Percentiles rank a stretch among this genome's conserved stretches.
phyloP scores from a whole-genome alignment of 2,113 vertebrate genomes.

The Charina bottae region DNA sequence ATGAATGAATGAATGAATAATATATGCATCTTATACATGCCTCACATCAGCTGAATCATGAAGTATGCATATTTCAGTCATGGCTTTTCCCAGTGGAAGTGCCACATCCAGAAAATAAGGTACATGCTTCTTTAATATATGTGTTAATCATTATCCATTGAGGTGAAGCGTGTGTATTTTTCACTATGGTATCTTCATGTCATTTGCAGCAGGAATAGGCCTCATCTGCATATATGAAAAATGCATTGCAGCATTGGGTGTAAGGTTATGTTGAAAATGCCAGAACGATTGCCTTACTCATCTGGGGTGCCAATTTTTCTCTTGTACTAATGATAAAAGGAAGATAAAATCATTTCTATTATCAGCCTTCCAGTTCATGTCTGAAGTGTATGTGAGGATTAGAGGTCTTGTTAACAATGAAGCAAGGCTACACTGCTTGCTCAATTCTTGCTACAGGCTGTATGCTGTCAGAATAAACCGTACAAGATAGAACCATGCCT shows the following conservation, averaged over 20 bases:
- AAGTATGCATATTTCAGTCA: neutral
- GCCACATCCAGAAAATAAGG: neutral
- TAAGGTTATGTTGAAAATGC: neutral
- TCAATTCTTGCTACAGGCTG: neutral
- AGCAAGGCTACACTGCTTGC: neutral
- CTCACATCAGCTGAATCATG: neutral
- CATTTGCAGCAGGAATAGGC: neutral
- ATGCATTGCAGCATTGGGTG: neutral
- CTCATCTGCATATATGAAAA: neutral
- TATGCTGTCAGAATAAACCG: constrained; percentile 22
- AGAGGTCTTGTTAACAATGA: constrained; percentile 3
- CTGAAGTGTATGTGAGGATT: constrained; percentile 8
- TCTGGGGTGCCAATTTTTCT: constrained; percentile 2
- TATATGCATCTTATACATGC: neutral
- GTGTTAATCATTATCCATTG: neutral
- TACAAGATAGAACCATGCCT: constrained; percentile 23
- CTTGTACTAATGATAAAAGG: constrained; percentile 11
- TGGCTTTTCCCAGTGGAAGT: neutral
- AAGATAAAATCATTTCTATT: constrained; percentile 20
- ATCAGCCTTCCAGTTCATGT: constrained; percentile 24
- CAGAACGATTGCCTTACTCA: neutral
- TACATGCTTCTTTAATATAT: neutral
- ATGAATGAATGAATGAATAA: no score
- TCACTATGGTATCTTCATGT: neutral
- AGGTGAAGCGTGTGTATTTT: neutral